Evolutionary conservation across 1,140 invertebrate species (phyloP), one percentile per base, ranked within the genome.

Genomic region (Chionoecetes opilio): DNA sequence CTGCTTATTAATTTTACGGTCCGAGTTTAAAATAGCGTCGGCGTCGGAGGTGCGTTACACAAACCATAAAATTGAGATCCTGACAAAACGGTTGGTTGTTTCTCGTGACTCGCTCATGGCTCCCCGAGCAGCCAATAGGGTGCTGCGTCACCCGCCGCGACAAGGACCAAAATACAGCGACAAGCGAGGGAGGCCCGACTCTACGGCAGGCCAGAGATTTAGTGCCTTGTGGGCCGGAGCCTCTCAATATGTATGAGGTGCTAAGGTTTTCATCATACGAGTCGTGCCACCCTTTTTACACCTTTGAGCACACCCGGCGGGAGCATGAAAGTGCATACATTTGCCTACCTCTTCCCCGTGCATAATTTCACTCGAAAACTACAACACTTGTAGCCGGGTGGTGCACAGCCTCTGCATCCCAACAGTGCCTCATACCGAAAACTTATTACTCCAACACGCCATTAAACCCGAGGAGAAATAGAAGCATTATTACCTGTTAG

Each of bases 1-100:
- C 94, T 95, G 94, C 94, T 95, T 95, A 95, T 95, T 95, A 95
- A 95, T 95, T 95, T 95, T 95, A 95, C 91, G 94, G 94, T 95
- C 94, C 91, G 94, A 95, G 94, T 95, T 95, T 95, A 95, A 95
- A 95, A 95, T 95, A 95, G 94, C 94, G 94, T 95, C 91, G 90
- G 94, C 94, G 94, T 95, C 94, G 92, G 94, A 85, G 94, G 94
- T 95, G 94, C 94, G 94, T 95, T 95, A 95, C 94, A 95, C 88
- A 92, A 95, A 46, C 94, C 94, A 95, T 95, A 95, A 95, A 95
- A 95, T 95, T 95, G 94, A 95, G 94, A 95, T 95, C 94, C 94
- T 91, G 94, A 95, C 94, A 95, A 95, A 95, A 95, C 94, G 94
- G 94, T 85, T 85, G 94, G 94, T 82, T 95, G 94, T 95, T 95